phyloP scores from a whole-genome alignment of 2,113 vertebrate genomes.

The Thryonomys swinderianus region DNA sequence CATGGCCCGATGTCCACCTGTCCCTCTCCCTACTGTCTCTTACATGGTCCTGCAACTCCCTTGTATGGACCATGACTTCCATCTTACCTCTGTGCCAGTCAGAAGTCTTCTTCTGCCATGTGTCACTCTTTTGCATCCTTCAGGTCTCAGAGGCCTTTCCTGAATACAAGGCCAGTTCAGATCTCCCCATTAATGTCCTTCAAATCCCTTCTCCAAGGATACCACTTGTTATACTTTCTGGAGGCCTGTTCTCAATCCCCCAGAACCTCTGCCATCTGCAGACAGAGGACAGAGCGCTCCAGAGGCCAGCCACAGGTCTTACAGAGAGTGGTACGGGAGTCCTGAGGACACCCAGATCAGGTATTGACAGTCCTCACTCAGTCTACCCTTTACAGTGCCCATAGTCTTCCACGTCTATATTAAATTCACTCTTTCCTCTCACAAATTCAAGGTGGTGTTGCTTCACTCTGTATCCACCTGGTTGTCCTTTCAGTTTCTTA shows the following conservation, averaged over 20 bases:
- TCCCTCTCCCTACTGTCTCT: background rate
- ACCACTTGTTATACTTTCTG: background rate
- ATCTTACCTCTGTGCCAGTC: background rate
- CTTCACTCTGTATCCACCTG: background rate
- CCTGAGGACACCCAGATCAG: background rate
- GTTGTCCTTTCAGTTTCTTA: background rate
- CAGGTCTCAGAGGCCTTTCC: background rate
- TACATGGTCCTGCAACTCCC: background rate
- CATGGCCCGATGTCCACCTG: background rate
- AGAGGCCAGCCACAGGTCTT: background rate
- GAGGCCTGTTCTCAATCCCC: background rate
- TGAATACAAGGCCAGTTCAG: background rate
- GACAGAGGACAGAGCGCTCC: background rate
- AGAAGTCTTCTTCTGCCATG: background rate
- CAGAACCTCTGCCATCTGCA: background rate
- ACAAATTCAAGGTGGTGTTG: background rate
- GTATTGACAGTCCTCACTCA: rapidly evolving
- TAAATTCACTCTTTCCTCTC: background rate
- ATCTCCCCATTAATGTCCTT: background rate
- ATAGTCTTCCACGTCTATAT: background rate
- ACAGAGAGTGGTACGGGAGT: background rate
- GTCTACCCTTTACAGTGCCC: background rate
- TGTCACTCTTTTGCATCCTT: background rate
- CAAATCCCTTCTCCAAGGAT: background rate
- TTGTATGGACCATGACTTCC: background rate